phyloP scores from a whole-genome alignment of 2,113 vertebrate genomes.

The Cyprinodon variegatus region DNA sequence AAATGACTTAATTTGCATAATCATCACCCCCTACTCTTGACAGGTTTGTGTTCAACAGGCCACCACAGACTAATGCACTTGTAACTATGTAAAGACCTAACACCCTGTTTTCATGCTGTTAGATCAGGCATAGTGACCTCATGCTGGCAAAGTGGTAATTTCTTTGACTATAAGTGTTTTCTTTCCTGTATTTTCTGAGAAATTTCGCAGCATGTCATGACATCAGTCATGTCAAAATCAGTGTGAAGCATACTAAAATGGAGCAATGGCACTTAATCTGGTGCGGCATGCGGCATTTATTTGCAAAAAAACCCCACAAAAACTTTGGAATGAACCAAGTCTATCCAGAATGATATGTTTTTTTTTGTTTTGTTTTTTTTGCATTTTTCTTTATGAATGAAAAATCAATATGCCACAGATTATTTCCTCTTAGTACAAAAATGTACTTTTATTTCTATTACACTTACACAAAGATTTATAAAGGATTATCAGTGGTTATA shows the following conservation, averaged over 20 bases:
- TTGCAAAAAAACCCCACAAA: conserved; percentile 15
- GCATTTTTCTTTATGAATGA: too few relatives aligned
- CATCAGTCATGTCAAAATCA: conserved; percentile 25
- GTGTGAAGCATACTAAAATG: conserved; percentile 26
- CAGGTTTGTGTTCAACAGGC: background rate
- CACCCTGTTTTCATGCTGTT: conserved; percentile 5
- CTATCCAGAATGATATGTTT: too few relatives aligned
- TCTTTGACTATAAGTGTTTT: conserved; percentile 29
- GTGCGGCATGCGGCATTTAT: background rate
- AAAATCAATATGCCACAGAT: too few relatives aligned
- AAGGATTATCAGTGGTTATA: too few relatives aligned
- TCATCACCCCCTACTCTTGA: conserved; percentile 11
- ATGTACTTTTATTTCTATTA: too few relatives aligned
- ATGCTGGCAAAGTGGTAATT: conserved; percentile 36
- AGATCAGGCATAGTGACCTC: conserved; percentile 30
- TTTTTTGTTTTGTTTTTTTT: too few relatives aligned
- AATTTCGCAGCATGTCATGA: conserved; percentile 20
- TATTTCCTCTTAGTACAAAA: too few relatives aligned
- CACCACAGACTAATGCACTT: conserved; percentile 1
- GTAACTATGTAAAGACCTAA: conserved; percentile 21
- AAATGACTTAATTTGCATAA: conserved; percentile 14
- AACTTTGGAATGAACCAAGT: background rate
- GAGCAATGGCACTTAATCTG: conserved; percentile 4
- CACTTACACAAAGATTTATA: too few relatives aligned
- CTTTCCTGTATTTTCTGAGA: conserved; percentile 11